Percentiles rank a stretch among this genome's conserved stretches.
phyloP scores from a whole-genome alignment of 2,113 vertebrate genomes.

The Leptobrachium leishanense region DNA sequence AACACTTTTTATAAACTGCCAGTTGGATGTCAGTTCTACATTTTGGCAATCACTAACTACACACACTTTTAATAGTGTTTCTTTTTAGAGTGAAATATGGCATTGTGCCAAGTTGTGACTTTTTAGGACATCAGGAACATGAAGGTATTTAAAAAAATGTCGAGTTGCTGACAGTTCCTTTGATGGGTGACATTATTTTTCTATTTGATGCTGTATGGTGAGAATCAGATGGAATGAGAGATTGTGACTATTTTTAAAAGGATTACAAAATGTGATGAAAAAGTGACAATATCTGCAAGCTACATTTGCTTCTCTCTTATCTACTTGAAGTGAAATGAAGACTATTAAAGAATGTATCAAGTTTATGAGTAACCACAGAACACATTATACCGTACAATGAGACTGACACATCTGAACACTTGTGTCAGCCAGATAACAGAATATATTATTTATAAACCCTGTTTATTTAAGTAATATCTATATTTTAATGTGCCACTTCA shows the following conservation, averaged over 20 bases:
- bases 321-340: constrained; percentile 14
- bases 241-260: constrained; percentile 20
- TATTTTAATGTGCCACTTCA: neutral
- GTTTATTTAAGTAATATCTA: neutral
- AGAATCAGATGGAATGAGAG: constrained; percentile 20
- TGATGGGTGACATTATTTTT: constrained; percentile 20
- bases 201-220: neutral
- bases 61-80: too few relatives aligned
- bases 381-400: neutral
- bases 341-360: constrained; percentile 5
- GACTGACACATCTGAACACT: neutral
- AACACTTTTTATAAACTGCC: too few relatives aligned
- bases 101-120: too few relatives aligned
- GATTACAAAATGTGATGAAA: constrained; percentile 28
- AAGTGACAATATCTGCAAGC: constrained; percentile 9
- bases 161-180: neutral
- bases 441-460: neutral
- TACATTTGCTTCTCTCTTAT: constrained; percentile 17
- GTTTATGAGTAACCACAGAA: neutral
- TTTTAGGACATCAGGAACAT: neutral
- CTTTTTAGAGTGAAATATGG: too few relatives aligned
- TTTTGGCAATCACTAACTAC: too few relatives aligned
- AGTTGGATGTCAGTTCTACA: too few relatives aligned
- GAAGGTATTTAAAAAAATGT: neutral
- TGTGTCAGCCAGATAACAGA: neutral